These are phyloP conservation scores for Cantharis rustica DNA, from an alignment of 2,888 invertebrate species.

Conservation along the genomic window DNA sequence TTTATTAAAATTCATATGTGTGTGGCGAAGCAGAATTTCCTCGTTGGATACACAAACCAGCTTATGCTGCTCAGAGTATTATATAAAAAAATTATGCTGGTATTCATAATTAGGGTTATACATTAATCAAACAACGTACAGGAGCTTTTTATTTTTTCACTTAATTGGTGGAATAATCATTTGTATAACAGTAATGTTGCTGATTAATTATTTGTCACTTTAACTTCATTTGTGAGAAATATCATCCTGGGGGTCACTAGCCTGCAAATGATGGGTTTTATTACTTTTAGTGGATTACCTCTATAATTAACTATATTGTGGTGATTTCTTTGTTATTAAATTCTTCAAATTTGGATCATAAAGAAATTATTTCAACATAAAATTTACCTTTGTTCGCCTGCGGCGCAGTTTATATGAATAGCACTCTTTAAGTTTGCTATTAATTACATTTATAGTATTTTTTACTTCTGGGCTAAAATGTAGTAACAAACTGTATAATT, in stretches of 20 bases:
- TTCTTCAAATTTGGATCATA: not conserved
- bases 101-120: too few species aligned
- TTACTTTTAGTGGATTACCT: not conserved
- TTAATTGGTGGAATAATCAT: not conserved
- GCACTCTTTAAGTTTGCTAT: not conserved
- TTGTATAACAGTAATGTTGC: not conserved
- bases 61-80: too few species aligned
- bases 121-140: too few species aligned
- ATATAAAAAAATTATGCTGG: too few species aligned
- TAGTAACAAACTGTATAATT: too few species aligned
- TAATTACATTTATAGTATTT: too few species aligned
- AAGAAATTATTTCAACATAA: not conserved
- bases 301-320: not conserved
- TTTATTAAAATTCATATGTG: too few species aligned
- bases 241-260: not conserved
- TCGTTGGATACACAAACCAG: too few species aligned
- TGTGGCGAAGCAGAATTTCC: too few species aligned
- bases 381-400: not conserved
- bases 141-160: not conserved
- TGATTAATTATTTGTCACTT: not conserved
- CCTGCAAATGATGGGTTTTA: not conserved
- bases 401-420: not conserved
- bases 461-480: too few species aligned
- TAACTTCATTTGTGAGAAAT: not conserved
- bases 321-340: not conserved